Percentiles rank a stretch among this genome's conserved stretches.
Conservation (phyloP, 2,113 vertebrate genomes). For the Atrichornis clamosus region DNA sequence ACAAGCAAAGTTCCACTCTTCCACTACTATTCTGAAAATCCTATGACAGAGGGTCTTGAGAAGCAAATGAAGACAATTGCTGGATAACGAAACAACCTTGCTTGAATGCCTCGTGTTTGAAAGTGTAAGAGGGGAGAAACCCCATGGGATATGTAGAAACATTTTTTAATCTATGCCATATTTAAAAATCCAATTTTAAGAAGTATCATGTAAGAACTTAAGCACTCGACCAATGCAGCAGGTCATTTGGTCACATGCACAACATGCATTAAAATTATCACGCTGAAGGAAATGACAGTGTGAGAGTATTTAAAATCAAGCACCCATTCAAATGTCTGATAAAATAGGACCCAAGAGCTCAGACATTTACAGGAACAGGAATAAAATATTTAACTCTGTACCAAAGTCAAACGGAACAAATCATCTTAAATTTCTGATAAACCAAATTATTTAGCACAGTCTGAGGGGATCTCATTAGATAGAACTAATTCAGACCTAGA, state of each 20-base stretch:
- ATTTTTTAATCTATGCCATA: background rate
- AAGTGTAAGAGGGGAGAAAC: background rate
- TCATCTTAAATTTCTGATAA: background rate
- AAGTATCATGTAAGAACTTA: background rate
- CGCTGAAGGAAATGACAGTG: background rate
- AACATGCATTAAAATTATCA: background rate
- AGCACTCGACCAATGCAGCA: background rate
- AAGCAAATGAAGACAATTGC: background rate
- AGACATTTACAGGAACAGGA: background rate
- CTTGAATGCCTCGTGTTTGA: background rate
- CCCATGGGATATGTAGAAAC: background rate
- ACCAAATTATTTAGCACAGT: background rate
- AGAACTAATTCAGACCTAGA: background rate
- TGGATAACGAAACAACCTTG: background rate
- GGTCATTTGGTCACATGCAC: background rate
- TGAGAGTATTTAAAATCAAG: background rate
- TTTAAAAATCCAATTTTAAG: background rate
- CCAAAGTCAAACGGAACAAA: background rate
- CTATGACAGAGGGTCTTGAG: background rate
- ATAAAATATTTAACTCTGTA: background rate
- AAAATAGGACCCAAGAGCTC: background rate
- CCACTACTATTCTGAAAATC: background rate
- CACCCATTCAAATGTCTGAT: background rate
- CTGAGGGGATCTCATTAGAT: background rate
- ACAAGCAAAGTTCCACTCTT: background rate